phyloP scores from a whole-genome alignment of 2,888 invertebrate genomes.

The Griposia aprilina region DNA sequence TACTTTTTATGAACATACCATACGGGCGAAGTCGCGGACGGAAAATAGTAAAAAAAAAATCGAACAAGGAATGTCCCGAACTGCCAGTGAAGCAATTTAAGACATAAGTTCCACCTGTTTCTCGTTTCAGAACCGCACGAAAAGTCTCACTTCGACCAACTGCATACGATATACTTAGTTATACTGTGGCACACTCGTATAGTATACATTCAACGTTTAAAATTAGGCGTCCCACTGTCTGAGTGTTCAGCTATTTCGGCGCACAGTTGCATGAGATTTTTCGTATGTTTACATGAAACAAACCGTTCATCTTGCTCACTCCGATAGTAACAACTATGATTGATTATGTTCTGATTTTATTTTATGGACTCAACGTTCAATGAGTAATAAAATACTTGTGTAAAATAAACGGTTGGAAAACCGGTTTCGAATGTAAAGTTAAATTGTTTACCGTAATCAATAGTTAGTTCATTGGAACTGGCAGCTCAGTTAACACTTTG shows the following conservation, averaged over 20 bases:
- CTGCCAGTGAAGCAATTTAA: background rate
- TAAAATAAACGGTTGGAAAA: constrained; percentile 30
- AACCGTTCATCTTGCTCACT: constrained; percentile 42
- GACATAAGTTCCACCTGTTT: background rate
- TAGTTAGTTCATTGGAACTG: constrained; percentile 24
- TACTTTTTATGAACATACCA: no score
- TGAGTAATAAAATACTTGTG: constrained; percentile 22
- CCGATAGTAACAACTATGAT: constrained; percentile 44
- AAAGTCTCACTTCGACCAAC: background rate
- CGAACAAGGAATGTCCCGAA: background rate
- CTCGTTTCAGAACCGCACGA: background rate
- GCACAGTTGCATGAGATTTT: constrained; percentile 26
- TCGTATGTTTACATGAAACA: constrained; percentile 45
- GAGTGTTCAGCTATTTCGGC: constrained; percentile 41
- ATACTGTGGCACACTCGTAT: background rate
- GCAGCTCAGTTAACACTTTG: constrained; percentile 33
- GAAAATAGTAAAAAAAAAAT: no score
- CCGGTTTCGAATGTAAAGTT: constrained; percentile 23
- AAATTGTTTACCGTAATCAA: constrained; percentile 54
- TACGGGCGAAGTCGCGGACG: no score
- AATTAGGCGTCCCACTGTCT: constrained; percentile 58
- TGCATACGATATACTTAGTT: background rate
- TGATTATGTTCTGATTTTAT: constrained; percentile 39
- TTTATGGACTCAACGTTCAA: constrained; percentile 46
- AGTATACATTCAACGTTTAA: constrained; percentile 25